These are phyloP conservation scores for Saturnia japonica DNA, from an alignment of 2,888 invertebrate species.

Conservation along the genomic window DNA sequence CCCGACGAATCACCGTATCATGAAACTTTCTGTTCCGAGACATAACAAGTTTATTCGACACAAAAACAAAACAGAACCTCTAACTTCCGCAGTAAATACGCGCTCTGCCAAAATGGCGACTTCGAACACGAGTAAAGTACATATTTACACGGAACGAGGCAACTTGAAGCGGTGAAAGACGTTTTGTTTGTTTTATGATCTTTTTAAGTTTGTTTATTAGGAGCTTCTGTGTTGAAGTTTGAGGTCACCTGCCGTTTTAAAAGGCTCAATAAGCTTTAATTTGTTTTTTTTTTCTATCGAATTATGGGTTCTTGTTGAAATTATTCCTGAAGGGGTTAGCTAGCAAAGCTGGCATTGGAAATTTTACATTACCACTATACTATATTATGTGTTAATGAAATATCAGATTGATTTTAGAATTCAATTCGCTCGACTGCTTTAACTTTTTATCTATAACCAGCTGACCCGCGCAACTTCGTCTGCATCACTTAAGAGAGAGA, in stretches of 20 bases:
- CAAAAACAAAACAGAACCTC: slow-evolving; percentile 15
- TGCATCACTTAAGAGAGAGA: too few relatives aligned
- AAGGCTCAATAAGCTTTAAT: not conserved
- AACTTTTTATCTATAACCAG: too few relatives aligned
- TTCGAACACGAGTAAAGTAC: not conserved
- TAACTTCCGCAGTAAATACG: slow-evolving; percentile 18
- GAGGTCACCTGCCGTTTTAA: slow-evolving; percentile 1
- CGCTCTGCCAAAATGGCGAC: slow-evolving; percentile 13
- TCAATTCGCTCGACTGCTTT: too few relatives aligned
- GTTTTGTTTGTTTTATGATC: not conserved
- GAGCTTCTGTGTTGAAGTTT: slow-evolving; percentile 2
- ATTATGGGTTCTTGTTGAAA: too few relatives aligned
- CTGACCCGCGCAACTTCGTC: too few relatives aligned
- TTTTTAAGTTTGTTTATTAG: slow-evolving; percentile 3
- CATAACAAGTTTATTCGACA: slow-evolving; percentile 14
- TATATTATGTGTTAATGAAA: too few relatives aligned
- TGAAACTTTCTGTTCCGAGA: slow-evolving; percentile 7
- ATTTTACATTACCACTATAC: too few relatives aligned
- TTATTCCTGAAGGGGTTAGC: too few relatives aligned
- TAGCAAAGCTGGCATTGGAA: too few relatives aligned
- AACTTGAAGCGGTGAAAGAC: slow-evolving; percentile 6
- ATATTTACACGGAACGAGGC: slow-evolving; percentile 7
- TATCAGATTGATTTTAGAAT: too few relatives aligned
- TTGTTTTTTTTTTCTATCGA: not conserved
- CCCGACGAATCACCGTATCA: slow-evolving; percentile 6